Conservation (phyloP, 2,888 invertebrate species). For the Biston betularia region DNA sequence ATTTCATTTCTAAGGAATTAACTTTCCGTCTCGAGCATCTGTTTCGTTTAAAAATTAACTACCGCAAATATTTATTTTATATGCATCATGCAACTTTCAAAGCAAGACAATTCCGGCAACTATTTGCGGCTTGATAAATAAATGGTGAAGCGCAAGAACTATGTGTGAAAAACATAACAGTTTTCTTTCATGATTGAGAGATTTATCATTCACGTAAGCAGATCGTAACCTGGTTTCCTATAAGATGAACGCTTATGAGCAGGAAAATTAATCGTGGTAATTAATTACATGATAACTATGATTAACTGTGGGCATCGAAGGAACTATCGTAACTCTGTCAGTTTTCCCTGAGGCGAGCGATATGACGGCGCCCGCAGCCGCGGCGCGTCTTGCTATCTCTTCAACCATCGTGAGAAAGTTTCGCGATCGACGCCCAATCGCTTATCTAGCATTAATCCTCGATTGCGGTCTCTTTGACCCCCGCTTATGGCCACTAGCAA, state of each 20-base stretch:
- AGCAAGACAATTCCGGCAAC: constrained; percentile 26
- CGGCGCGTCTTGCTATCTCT: constrained; percentile 55
- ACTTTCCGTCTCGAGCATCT: constrained; percentile 60
- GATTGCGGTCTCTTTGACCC: constrained; percentile 75
- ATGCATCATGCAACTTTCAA: constrained; percentile 30
- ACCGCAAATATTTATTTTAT: constrained; percentile 42
- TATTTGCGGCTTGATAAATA: constrained; percentile 18
- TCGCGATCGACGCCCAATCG: constrained; percentile 72
- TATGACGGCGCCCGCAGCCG: constrained; percentile 46
- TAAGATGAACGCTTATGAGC: constrained; percentile 11
- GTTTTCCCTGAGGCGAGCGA: constrained; percentile 50
- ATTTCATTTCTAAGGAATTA: constrained; percentile 68
- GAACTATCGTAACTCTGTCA: constrained; percentile 55
- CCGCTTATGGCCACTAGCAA: constrained; percentile 67
- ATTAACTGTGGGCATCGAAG: constrained; percentile 51
- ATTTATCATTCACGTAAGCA: constrained; percentile 6
- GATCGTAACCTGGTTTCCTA: constrained; percentile 12
- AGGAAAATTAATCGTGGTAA: constrained; percentile 22
- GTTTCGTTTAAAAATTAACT: constrained; percentile 48
- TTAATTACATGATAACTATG: constrained; percentile 46
- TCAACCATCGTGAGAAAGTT: constrained; percentile 76
- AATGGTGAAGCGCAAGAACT: not conserved
- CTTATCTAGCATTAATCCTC: constrained; percentile 70
- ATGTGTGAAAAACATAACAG: constrained; percentile 15
- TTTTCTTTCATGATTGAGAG: constrained; percentile 9